Evolutionary conservation across 2,888 invertebrate genomes (phyloP), one percentile per base, ranked within the genome.

Genomic region (Laothoe populi): DNA sequence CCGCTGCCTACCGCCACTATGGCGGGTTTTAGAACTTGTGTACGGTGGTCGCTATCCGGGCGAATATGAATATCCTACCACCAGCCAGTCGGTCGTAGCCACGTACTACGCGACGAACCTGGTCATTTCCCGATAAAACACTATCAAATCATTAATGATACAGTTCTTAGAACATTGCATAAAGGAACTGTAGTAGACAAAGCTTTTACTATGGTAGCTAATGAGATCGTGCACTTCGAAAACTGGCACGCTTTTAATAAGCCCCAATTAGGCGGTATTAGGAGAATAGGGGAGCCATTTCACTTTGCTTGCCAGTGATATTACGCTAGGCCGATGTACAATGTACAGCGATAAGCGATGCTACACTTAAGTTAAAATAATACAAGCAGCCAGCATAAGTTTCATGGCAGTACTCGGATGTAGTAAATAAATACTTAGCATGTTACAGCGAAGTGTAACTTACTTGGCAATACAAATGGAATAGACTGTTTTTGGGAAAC

Each of bases 241-340:
- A 49, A 60, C 38, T 59, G 53, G n/a, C 26, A 31, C 45, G 57
- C 49, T 49, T 62, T 64, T 64, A 64, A 64, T 64, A 58, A 59
- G 60, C 42, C 13, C 42, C 62, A 64, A 64, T 64, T 64, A 64
- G 19, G 49, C 16, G 40, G 42, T 58, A 58, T 60, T 63, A 60
- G 58, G 58, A 49, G 59, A 49, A 63, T 63, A 63, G 59, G 49
- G 61, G 53, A 63, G 59, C 44, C 62, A 44, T 44, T 63, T 49
- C 53, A 59, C 21, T 59, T 59, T 59, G 38, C 44, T 44, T 53
- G 38, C 57, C 59, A 59, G 44, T 49, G 26, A 53, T 63, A 63
- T 49, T 63, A 59, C 44, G 42, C 16, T 49, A 8, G 11, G 16
- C 19, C 11, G 35, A 31, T 53, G 53, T 11, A 35, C 35, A 19